Evolutionary conservation across 2,888 invertebrate genomes (phyloP).

Genomic region (Pilophorus perplexus): DNA sequence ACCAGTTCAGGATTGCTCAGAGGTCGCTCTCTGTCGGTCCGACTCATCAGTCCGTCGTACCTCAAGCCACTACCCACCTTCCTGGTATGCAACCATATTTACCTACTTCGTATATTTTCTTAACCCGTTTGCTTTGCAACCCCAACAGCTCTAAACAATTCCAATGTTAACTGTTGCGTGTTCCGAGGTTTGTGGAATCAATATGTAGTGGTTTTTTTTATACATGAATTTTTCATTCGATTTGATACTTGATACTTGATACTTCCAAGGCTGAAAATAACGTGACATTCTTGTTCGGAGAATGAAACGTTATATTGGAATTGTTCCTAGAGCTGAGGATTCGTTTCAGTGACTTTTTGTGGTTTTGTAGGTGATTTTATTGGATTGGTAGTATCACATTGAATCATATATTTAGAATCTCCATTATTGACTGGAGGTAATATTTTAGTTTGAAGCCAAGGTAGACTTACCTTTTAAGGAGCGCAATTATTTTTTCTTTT

Average conservation of each 20-base stretch:
- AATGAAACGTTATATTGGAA: no score
- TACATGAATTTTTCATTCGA: no score
- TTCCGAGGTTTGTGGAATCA: no score
- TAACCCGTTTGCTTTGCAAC: conserved; percentile 13
- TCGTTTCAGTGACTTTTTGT: no score
- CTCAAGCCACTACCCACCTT: conserved; percentile 59
- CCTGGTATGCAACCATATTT: conserved; percentile 56
- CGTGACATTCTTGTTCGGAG: no score
- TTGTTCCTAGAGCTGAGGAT: no score
- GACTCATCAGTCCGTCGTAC: conserved; percentile 52
- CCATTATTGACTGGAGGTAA: conserved; percentile 13
- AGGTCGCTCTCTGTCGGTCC: conserved; percentile 54
- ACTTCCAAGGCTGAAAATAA: no score
- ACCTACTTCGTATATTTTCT: not conserved
- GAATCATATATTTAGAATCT: no score
- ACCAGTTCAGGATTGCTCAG: conserved; percentile 59
- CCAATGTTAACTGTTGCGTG: not conserved
- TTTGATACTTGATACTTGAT: no score
- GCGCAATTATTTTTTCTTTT: not conserved
- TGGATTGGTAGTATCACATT: no score
- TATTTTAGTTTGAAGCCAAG: conserved; percentile 8
- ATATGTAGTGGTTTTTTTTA: no score
- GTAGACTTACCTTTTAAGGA: conserved; percentile 1
- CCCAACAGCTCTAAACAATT: conserved; percentile 11
- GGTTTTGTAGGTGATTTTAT: no score